Evolutionary conservation across 2,113 vertebrate genomes (phyloP).

Genomic region (Stictonetta naevosa): DNA sequence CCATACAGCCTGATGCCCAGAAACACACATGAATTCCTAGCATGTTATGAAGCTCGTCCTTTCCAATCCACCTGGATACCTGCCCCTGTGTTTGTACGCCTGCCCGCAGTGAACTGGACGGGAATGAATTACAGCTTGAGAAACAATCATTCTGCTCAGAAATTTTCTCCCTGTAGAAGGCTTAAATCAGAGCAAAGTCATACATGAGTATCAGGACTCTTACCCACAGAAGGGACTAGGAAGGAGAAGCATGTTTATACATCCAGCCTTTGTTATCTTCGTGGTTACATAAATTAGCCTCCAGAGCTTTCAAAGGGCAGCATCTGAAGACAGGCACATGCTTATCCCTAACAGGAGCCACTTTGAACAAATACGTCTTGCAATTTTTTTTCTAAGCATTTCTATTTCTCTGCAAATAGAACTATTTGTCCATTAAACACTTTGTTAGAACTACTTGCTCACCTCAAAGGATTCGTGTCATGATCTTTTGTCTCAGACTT

Average conservation of each 20-base stretch:
- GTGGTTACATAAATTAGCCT: not conserved
- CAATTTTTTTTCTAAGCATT: not conserved
- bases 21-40: not conserved
- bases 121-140: not conserved
- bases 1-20: not conserved
- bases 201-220: not conserved
- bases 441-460: not conserved
- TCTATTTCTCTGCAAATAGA: not conserved
- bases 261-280: not conserved
- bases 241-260: not conserved
- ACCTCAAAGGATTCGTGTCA: not conserved
- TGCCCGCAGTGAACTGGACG: not conserved
- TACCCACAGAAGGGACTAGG: not conserved
- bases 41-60: not conserved
- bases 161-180: not conserved
- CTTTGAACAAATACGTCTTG: not conserved
- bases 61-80: not conserved
- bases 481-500: not conserved
- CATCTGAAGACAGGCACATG: not conserved
- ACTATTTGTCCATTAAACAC: not conserved
- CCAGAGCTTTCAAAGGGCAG: not conserved
- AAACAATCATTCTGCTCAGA: not conserved
- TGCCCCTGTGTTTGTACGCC: not conserved
- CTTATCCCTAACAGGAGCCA: not conserved
- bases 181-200: not conserved